Evolutionary conservation across 1,140 invertebrate genomes (phyloP).

Genomic region (Vanessa tameamea): DNA sequence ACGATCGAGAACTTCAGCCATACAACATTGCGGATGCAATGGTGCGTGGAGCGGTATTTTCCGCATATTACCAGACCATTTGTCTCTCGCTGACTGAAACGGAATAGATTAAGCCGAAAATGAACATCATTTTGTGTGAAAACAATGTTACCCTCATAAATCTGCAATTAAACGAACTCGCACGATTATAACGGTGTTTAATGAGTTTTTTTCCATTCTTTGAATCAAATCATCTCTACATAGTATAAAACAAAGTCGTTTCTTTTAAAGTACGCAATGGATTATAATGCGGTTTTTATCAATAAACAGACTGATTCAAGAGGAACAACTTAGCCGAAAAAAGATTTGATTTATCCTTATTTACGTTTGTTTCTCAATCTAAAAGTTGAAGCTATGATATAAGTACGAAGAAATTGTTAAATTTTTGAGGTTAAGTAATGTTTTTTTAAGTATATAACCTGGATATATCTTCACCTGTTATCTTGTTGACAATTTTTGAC

Average conservation of each 20-base stretch:
- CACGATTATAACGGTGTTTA: neutral
- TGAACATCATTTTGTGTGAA: constrained; percentile 26
- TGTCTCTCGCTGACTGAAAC: constrained; percentile 34
- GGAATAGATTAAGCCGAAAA: constrained; percentile 31
- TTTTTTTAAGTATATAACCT: no score
- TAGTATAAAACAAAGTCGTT: neutral
- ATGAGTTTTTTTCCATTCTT: constrained; percentile 1
- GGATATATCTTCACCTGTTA: no score
- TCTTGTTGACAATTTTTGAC: no score
- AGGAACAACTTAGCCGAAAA: no score
- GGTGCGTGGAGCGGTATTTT: constrained; percentile 42
- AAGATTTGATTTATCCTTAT: no score
- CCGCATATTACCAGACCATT: constrained; percentile 43
- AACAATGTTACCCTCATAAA: constrained; percentile 24
- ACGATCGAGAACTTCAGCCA: constrained; percentile 7
- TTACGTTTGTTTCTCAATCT: no score
- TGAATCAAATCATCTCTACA: neutral
- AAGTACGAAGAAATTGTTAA: neutral
- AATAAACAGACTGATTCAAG: no score
- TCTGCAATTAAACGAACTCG: constrained; percentile 14
- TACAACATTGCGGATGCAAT: constrained; percentile 37
- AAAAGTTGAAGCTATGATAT: no score
- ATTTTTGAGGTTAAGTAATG: neutral
- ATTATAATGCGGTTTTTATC: no score
- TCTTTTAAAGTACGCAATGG: no score